Evolutionary conservation across 2,797 vertebrate species (phyloP).

Genomic region (Menidia menidia): DNA sequence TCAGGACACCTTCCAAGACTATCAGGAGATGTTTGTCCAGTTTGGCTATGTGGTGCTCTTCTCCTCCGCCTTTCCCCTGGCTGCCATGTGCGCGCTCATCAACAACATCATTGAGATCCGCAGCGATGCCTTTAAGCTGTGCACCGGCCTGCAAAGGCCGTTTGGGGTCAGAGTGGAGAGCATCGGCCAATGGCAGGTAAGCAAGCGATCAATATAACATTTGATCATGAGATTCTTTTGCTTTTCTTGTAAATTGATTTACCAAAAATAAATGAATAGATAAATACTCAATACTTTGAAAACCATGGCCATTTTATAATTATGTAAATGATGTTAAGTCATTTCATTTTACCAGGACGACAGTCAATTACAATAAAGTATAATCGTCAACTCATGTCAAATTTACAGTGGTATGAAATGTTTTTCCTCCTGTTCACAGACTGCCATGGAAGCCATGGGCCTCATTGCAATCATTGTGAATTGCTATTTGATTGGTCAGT

Average conservation of each 20-base stretch:
- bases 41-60: conserved; percentile 98
- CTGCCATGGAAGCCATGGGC: conserved; percentile 97
- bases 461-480: conserved; percentile 96
- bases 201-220: conserved; percentile 8
- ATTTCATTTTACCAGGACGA: too few species aligned
- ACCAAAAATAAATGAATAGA: too few species aligned
- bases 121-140: conserved; percentile 97
- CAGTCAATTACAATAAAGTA: background rate
- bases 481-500: conserved; percentile 97
- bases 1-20: conserved; percentile 97
- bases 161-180: conserved; percentile 92
- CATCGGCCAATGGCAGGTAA: conserved; percentile 98
- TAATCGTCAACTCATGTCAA: background rate
- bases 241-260: background rate
- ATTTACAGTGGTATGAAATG: background rate
- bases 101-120: conserved; percentile 98
- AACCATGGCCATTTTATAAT: background rate
- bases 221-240: background rate
- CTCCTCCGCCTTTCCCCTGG: conserved; percentile 95
- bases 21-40: conserved; percentile 99
- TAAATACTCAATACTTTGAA: background rate
- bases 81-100: conserved; percentile 94
- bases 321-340: background rate
- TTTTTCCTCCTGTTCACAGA: conserved; percentile 72
- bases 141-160: conserved; percentile 93